Evolutionary conservation across 2,888 invertebrate species (phyloP), one percentile per base, ranked within the genome.

Genomic region (Pristionchus fissidentatus): DNA sequence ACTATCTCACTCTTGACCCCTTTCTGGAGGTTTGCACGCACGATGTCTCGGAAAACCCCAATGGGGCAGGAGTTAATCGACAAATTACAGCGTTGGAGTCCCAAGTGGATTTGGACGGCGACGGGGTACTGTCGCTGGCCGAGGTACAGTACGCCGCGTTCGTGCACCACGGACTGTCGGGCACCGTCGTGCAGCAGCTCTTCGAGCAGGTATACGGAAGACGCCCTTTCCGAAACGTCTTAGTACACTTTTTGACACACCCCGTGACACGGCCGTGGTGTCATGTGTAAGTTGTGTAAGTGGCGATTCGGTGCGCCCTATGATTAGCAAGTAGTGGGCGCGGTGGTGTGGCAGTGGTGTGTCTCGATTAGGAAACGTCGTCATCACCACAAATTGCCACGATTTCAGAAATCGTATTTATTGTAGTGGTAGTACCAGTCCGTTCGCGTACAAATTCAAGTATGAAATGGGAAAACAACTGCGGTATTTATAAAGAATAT

Each of bases 121-220:
- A 91, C 84, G 90, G 91, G 10, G 88, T 87, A 29, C 84, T 91
- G 35, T 89, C 88, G 60, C 85, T 91, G 57, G 85, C 87, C 38
- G 91, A 91, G 84, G 90, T 91, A 19, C 88, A 90, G 55, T 92
- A 92, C 84, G 91, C 91, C 29, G 91, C 90, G 26, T 92, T 91
- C 66, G 89, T 90, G 32, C 90, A 91, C 82, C 90, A 91, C 84
- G 90, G 90, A n/a, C 87, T 91, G n/a, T 88, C 89, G 0, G 89
- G 89, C n/a, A 87, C 87, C n/a, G 91, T 91, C 38, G 89, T 91
- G n/a, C 88, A 91, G 84, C 87, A 87, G 43, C 85, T 90, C 81
- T 91, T 92, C 85, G 88, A 89, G 49, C 86, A 90, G 87, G 90
- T 90, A 38, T n/a, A n/a, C n/a, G n/a, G n/a, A n/a, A n/a, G n/a